phyloP scores from a whole-genome alignment of 2,113 vertebrate genomes.

The Ondatra zibethicus region DNA sequence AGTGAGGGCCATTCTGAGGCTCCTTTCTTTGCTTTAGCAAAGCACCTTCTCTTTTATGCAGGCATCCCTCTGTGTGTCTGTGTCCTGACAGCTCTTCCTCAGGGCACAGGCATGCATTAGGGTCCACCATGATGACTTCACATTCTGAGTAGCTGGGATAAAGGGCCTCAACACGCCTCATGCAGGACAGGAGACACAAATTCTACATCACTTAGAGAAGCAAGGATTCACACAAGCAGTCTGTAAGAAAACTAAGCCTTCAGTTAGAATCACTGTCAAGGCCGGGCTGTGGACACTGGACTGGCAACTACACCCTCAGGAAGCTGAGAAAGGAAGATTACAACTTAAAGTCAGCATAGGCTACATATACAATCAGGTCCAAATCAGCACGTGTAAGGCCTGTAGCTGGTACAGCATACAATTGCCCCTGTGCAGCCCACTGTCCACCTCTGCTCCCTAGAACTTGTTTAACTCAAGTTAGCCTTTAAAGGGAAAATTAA shows the following conservation, averaged over 20 bases:
- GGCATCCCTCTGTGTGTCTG: not conserved
- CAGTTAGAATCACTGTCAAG: not conserved
- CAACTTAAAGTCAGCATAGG: no score
- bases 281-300: no score
- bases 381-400: no score
- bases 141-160: not conserved
- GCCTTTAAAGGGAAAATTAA: no score
- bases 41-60: not conserved
- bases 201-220: not conserved
- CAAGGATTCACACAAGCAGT: not conserved
- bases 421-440: no score
- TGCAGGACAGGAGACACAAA: not conserved
- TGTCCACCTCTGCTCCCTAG: no score
- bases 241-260: not conserved
- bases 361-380: no score
- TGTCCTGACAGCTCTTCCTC: not conserved
- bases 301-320: no score
- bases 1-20: not conserved
- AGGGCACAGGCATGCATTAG: not conserved
- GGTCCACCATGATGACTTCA: no score
- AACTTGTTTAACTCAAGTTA: no score
- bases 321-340: no score
- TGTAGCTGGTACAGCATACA: no score
- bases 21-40: not conserved
- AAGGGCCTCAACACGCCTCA: not conserved